Base-by-base conservation (phyloP, 2,797 vertebrate genomes). In the Oryzias dopingdopingensis region DNA sequence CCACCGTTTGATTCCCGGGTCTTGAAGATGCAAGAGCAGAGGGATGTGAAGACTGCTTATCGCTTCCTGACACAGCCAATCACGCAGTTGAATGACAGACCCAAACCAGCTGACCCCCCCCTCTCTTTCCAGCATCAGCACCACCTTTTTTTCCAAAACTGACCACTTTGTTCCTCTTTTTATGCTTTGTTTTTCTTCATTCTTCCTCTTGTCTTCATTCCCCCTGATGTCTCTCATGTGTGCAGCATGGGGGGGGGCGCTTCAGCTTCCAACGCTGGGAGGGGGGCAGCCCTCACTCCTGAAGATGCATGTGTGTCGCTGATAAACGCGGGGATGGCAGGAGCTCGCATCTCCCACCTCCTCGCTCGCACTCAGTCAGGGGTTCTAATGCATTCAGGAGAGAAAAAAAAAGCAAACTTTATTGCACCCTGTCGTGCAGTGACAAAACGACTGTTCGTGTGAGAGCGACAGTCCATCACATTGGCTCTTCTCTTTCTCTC, bases 61-160 rank as follows among this genome's bases (percentile, higher is more conserved):
- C 86, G 79, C 75, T 60, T 64, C 74, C 85, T 81, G 84, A 85
- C 85, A 87, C 80, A 86, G 82, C 79, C 84, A 87, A 88, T 88
- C 83, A 84, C 75, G 70, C 81, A 52, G 65, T 56, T 67, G 79
- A 67, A 77, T 77, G 81, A 83, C 85, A 79, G 79, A 85, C 79
- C 68, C 26, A 83, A 77, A 67, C 65, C 67, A 65, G 74, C 65
- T 79, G 67, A 76, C 81, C 69, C 51, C 42, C 24, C 57, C 52
- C 32, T 24, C 22, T 42, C 18, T 6, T 10, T 60, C 3, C 56
- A 26, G 26, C 26, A 26, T 26, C 26, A 26, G 26, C 26, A 32
- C 29, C 10, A 3, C 32, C 10, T 37, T 32, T 12, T 32, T 26
- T 24, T 47, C 62, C 67, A 42, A 71, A 78, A 79, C 69, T 23